Conservation (phyloP, 2,797 vertebrate species). For the Gambusia yucatana region DNA sequence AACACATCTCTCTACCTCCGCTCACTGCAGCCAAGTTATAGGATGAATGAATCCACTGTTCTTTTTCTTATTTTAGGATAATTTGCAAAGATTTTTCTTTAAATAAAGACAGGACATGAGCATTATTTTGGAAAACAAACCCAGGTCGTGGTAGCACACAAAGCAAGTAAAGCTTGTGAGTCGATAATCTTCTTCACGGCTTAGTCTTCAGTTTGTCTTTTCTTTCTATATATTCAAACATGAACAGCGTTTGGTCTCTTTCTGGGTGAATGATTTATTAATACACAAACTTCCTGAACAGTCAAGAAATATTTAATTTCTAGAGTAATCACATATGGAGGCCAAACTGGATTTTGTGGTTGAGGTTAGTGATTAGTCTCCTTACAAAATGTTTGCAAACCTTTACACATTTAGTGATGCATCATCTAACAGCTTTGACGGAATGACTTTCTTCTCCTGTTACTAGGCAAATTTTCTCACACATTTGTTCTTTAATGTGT, state of each 20-base stretch:
- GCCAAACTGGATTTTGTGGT: background rate
- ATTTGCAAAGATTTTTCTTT: background rate
- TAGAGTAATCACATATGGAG: background rate
- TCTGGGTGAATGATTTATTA: background rate
- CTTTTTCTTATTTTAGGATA: background rate
- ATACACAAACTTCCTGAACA: background rate
- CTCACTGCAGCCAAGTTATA: background rate
- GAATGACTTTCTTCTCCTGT: background rate
- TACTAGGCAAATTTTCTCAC: background rate
- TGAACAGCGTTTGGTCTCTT: background rate
- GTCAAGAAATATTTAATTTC: background rate
- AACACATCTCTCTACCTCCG: background rate
- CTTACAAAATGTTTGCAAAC: background rate
- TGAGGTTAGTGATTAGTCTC: background rate
- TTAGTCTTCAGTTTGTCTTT: background rate
- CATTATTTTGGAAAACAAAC: background rate
- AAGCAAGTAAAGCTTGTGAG: background rate
- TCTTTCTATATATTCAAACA: background rate
- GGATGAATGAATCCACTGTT: background rate
- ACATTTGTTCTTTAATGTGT: background rate
- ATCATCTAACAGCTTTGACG: background rate
- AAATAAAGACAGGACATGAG: background rate
- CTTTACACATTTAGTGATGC: background rate
- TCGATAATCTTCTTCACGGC: background rate
- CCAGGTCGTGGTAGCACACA: background rate